Evolutionary conservation across 2,113 vertebrate species (phyloP).

Genomic region (Sinocyclocheilus rhinocerous): DNA sequence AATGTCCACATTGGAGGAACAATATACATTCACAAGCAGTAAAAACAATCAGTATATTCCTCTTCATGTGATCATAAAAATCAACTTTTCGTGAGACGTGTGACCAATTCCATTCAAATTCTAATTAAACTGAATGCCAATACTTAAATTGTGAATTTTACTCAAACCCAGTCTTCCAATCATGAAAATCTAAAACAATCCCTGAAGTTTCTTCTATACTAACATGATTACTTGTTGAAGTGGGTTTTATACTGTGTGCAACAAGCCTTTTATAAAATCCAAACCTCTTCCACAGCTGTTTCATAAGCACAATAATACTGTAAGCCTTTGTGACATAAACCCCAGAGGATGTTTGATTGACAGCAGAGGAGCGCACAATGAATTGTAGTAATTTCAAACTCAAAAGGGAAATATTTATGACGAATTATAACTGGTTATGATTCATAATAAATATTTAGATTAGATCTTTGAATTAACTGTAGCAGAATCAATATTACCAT

Average conservation of each 20-base stretch:
- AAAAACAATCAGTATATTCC: not conserved
- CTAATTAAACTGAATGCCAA: not conserved
- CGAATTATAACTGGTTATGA: too few relatives aligned
- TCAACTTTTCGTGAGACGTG: too few relatives aligned
- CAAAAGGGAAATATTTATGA: too few relatives aligned
- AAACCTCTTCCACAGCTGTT: constrained; percentile 45
- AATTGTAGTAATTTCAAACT: too few relatives aligned
- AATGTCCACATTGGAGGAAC: not conserved
- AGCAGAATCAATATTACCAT: too few relatives aligned
- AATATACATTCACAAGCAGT: not conserved
- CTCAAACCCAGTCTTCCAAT: not conserved
- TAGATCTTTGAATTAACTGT: too few relatives aligned
- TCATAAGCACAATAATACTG: not conserved
- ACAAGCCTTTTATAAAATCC: not conserved
- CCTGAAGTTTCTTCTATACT: not conserved
- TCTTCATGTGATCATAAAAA: not conserved
- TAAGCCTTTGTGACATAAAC: constrained; percentile 8
- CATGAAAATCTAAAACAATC: not conserved
- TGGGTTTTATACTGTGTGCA: not conserved
- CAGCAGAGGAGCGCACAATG: not conserved
- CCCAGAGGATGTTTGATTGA: not conserved
- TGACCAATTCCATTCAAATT: not conserved
- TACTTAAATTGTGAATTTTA: not conserved
- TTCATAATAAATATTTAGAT: too few relatives aligned
- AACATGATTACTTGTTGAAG: not conserved